phyloP scores from a whole-genome alignment of 2,797 vertebrate species.

The Enteromius unitaeniatus region DNA sequence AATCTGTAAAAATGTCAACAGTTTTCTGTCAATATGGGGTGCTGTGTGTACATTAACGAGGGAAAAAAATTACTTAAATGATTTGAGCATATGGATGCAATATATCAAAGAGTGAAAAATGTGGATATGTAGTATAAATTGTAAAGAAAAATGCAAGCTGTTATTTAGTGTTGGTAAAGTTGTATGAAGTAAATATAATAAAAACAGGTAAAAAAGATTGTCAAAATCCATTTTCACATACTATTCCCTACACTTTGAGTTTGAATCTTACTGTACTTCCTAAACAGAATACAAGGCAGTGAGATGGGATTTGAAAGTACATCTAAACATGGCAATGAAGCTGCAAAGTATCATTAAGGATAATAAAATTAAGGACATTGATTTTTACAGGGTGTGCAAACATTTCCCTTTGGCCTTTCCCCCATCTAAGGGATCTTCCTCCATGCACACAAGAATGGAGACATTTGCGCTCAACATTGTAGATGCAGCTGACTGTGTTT shows the following conservation, averaged over 20 bases:
- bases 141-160: neutral
- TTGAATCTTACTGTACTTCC: neutral
- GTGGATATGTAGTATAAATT: neutral
- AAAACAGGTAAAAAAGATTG: neutral
- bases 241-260: neutral
- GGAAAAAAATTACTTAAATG: too few species aligned
- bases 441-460: slow-evolving; percentile 21
- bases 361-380: neutral
- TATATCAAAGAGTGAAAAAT: neutral
- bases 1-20: too few species aligned
- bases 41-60: too few species aligned
- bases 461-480: slow-evolving; percentile 29
- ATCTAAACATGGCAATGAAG: slow-evolving; percentile 61
- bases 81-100: too few species aligned
- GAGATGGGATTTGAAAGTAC: slow-evolving; percentile 11
- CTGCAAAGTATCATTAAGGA: slow-evolving; percentile 20
- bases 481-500: slow-evolving; percentile 45
- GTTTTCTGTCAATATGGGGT: too few species aligned
- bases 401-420: slow-evolving; percentile 1
- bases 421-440: neutral
- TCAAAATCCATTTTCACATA: neutral
- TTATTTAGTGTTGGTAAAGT: neutral
- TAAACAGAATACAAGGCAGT: neutral
- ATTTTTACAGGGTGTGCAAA: neutral
- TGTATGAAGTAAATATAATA: neutral